These are phyloP conservation scores for Pseudomyrmex flavicornis DNA, from an alignment of 1,140 invertebrate genomes.

Conservation along the genomic window DNA sequence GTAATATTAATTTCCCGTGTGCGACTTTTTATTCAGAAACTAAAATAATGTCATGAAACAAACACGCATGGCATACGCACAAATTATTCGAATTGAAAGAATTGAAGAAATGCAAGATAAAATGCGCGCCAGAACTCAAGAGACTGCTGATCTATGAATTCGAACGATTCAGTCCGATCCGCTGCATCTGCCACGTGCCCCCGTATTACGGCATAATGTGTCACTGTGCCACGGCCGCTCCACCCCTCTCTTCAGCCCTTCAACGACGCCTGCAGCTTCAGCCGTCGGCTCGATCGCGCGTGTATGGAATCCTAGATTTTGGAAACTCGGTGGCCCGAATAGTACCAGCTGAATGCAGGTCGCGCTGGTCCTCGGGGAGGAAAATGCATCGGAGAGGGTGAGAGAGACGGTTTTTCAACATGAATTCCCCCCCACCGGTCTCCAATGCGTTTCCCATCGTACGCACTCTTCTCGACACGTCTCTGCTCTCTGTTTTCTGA, in stretches of 20 bases:
- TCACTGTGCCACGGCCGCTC: slow-evolving; percentile 81
- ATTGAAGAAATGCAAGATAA: slow-evolving; percentile 16
- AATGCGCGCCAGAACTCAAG: slow-evolving; percentile 4
- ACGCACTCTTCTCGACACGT: slow-evolving; percentile 10
- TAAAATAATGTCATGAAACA: too few species aligned
- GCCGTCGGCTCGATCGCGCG: slow-evolving; percentile 62
- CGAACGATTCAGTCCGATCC: slow-evolving; percentile 70
- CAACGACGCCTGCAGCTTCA: slow-evolving; percentile 64
- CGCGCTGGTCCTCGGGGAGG: slow-evolving; percentile 60
- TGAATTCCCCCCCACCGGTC: slow-evolving; percentile 26
- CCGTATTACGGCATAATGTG: slow-evolving; percentile 83
- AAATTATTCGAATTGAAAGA: slow-evolving; percentile 10
- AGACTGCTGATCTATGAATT: slow-evolving; percentile 61
- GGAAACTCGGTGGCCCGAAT: slow-evolving; percentile 79
- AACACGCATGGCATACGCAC: too few species aligned
- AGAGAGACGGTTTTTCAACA: slow-evolving; percentile 70
- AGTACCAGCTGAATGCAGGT: slow-evolving; percentile 82
- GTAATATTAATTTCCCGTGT: background rate
- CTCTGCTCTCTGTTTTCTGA: slow-evolving; percentile 57
- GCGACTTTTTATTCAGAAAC: too few species aligned
- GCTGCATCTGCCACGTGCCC: slow-evolving; percentile 83
- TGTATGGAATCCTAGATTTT: slow-evolving; percentile 81
- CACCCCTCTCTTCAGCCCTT: slow-evolving; percentile 68
- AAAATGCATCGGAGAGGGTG: slow-evolving; percentile 16
- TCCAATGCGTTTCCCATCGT: slow-evolving; percentile 35